phyloP scores from a whole-genome alignment of 2,888 invertebrate genomes.

The Clostera curtula region DNA sequence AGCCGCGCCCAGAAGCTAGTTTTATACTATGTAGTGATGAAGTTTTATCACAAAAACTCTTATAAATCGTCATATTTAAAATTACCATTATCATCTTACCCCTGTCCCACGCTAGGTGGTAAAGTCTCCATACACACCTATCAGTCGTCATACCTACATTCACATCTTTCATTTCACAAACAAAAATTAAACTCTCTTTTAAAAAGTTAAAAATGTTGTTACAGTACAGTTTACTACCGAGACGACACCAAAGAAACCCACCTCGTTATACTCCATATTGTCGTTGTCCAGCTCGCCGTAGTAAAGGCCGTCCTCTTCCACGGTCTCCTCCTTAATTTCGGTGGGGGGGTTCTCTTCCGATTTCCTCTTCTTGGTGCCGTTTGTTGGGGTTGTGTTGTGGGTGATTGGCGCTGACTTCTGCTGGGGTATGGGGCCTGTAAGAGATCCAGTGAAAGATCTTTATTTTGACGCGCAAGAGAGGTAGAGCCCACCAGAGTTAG shows the following conservation, averaged over 20 bases:
- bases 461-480: neutral
- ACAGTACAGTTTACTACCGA: too few species aligned
- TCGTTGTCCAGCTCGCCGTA: slow-evolving; percentile 67
- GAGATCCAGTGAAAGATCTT: neutral
- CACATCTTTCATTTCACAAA: too few species aligned
- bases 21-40: too few species aligned
- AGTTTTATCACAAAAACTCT: too few species aligned
- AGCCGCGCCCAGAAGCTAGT: too few species aligned
- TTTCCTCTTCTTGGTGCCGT: slow-evolving; percentile 46
- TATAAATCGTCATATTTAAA: too few species aligned
- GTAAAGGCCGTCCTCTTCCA: slow-evolving; percentile 66
- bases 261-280: slow-evolving; percentile 64
- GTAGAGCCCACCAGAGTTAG: neutral
- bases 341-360: slow-evolving; percentile 29
- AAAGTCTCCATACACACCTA: too few species aligned
- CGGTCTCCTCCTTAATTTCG: slow-evolving; percentile 65
- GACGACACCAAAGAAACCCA: slow-evolving; percentile 10
- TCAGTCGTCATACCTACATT: too few species aligned
- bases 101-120: too few species aligned
- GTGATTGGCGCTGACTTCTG: slow-evolving; percentile 16
- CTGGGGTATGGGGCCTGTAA: slow-evolving; percentile 17
- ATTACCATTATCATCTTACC: too few species aligned
- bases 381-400: slow-evolving; percentile 18
- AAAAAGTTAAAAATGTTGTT: too few species aligned
- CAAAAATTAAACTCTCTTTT: too few species aligned